These are phyloP conservation scores for human DNA, from an alignment of 2,113 vertebrate species.

Conservation along the genomic window GRCh38 chr21:21028501-21029000, in stretches of 20 bases:
- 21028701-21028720: not conserved
- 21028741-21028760: not conserved
- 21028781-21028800: not conserved
- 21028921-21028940: not conserved
- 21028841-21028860: not conserved
- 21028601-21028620: not conserved
- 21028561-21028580: conserved; percentile 54
- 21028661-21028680: not conserved
- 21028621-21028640: conserved; percentile 66
- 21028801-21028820: not conserved
- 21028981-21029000: not conserved
- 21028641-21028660: not conserved
- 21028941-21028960: not conserved
- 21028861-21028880: not conserved
- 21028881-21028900: not conserved
- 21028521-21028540: conserved; percentile 63
- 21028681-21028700: not conserved
- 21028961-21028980: not conserved
- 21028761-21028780: not conserved
- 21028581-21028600: conserved; percentile 58
- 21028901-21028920: not conserved
- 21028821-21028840: not conserved
- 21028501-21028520: conserved; percentile 54
- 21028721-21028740: not conserved
- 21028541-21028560: conserved; percentile 57